Percentiles rank a stretch among this genome's conserved stretches.
Evolutionary conservation across 1,140 invertebrate species (phyloP).

Genomic region (Nylanderia fulva): DNA sequence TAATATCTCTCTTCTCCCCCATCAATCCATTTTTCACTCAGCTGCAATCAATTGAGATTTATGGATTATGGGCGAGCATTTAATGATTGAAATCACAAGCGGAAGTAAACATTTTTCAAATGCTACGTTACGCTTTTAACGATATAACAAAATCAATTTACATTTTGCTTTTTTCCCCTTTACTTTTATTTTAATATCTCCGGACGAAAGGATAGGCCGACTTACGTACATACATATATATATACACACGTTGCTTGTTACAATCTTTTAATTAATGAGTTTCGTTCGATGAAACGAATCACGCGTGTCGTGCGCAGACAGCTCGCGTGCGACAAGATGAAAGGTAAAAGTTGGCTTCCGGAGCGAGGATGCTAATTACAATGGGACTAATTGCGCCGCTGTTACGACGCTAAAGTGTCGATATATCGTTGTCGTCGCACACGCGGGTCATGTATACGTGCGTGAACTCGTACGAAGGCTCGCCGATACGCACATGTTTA

Average conservation of each 20-base stretch:
- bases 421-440: not conserved
- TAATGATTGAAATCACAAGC: conserved; percentile 25
- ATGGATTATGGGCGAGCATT: not conserved
- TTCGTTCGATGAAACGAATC: conserved; percentile 35
- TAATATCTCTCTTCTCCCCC: conserved; percentile 6
- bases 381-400: conserved; percentile 55
- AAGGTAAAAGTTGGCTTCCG: not conserved
- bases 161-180: not conserved
- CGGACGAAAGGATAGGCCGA: not conserved
- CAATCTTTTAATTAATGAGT: conserved; percentile 30
- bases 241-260: not conserved
- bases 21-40: conserved; percentile 31
- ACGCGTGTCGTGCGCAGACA: not conserved
- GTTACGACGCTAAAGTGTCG: conserved; percentile 38
- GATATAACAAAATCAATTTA: not conserved
- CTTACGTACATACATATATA: not conserved
- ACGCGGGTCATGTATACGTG: not conserved
- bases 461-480: not conserved
- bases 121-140: not conserved
- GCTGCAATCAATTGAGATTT: conserved; percentile 39
- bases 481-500: conserved; percentile 58
- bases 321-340: conserved; percentile 9
- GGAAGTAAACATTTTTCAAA: not conserved
- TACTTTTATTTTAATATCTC: not conserved
- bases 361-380: conserved; percentile 52